Evolutionary conservation across 1,140 invertebrate species (phyloP).

Genomic region (Papilio dardanus): DNA sequence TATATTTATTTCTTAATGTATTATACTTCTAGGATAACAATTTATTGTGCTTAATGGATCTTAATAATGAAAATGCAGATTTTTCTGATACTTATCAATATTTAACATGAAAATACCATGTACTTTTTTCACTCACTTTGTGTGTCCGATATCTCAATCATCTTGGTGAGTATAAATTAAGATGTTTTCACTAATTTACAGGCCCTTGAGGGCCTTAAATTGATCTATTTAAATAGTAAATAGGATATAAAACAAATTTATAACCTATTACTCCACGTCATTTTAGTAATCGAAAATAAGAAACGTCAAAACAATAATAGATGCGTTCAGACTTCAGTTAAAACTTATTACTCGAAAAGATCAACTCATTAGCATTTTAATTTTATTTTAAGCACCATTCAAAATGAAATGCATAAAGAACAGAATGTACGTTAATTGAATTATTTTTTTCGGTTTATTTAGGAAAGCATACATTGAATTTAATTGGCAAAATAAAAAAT

Average conservation of each 20-base stretch:
- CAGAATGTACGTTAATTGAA: background rate
- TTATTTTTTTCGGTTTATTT: background rate
- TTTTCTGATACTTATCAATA: background rate
- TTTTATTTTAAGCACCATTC: too few relatives aligned
- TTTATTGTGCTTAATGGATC: background rate
- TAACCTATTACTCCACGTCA: conserved; percentile 75
- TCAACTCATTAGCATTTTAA: background rate
- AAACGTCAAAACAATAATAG: conserved; percentile 42
- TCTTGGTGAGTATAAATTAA: conserved; percentile 48
- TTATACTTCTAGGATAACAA: background rate
- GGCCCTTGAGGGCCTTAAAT: conserved; percentile 38
- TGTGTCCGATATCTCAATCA: conserved; percentile 75
- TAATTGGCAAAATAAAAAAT: too few relatives aligned
- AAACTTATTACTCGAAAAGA: background rate
- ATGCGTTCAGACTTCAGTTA: conserved; percentile 21
- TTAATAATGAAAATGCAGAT: background rate
- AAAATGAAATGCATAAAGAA: too few relatives aligned
- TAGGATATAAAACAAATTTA: conserved; percentile 62
- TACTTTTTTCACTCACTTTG: conserved; percentile 64
- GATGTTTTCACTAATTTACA: conserved; percentile 29
- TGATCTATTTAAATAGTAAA: conserved; percentile 53
- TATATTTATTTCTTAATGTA: background rate
- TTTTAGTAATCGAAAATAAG: conserved; percentile 59
- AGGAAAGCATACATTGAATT: background rate
- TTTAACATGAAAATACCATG: background rate